Evolutionary conservation across 2,113 vertebrate genomes (phyloP).

Genomic region (Podocnemis expansa): DNA sequence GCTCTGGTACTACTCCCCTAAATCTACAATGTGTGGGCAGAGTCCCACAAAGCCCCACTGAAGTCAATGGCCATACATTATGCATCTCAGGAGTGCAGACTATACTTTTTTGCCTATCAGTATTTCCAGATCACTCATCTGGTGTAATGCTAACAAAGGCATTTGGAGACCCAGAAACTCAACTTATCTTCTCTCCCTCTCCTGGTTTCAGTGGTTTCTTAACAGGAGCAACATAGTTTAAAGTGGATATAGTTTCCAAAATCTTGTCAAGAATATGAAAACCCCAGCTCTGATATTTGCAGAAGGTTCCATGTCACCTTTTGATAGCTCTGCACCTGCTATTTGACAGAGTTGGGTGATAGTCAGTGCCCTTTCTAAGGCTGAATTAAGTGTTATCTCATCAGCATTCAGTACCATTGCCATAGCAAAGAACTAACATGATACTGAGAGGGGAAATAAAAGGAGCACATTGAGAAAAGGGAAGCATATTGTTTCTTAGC

Average conservation of each 20-base stretch:
- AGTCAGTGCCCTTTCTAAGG: not conserved
- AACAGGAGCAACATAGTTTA: not conserved
- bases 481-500: not conserved
- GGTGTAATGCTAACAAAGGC: not conserved
- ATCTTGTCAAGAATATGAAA: not conserved
- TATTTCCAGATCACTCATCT: not conserved
- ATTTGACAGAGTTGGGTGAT: not conserved
- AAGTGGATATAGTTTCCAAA: not conserved
- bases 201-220: not conserved
- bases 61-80: not conserved
- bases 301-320: not conserved
- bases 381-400: not conserved
- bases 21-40: fast-evolving
- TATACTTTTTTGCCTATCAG: fast-evolving
- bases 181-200: not conserved
- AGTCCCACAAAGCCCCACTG: fast-evolving
- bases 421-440: not conserved
- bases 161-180: not conserved
- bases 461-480: not conserved
- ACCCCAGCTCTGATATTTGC: not conserved
- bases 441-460: not conserved
- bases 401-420: fast-evolving
- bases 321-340: not conserved
- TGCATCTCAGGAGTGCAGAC: not conserved
- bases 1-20: fast-evolving